Conservation (phyloP, 2,113 vertebrate genomes). For the Pelvicachromis taeniatus region DNA sequence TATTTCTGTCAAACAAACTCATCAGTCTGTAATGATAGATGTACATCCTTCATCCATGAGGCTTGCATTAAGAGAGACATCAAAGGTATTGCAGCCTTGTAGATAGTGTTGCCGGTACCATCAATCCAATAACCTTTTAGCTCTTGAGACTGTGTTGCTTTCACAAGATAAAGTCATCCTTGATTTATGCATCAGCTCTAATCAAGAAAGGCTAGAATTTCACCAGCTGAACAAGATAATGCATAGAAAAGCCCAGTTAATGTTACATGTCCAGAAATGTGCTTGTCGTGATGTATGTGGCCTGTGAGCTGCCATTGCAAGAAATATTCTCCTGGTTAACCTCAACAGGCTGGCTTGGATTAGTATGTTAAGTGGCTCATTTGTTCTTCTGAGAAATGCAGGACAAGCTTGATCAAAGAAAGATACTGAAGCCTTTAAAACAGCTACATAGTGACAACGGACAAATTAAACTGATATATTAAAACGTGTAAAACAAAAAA, state of each 20-base stretch:
- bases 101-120: not conserved
- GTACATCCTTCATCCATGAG: not conserved
- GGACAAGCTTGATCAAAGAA: not conserved
- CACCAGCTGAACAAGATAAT: not conserved
- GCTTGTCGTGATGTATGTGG: slow-evolving; percentile 5
- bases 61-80: not conserved
- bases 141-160: not conserved
- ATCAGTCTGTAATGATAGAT: not conserved
- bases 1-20: not conserved
- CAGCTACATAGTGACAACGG: not conserved
- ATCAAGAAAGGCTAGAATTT: slow-evolving; percentile 15
- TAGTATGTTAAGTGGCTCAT: slow-evolving; percentile 18
- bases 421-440: not conserved
- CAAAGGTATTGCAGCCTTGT: not conserved
- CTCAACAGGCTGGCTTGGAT: slow-evolving; percentile 28
- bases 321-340: not conserved
- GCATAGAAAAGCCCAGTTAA: not conserved
- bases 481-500: accelerated
- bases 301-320: slow-evolving; percentile 3
- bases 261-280: not conserved
- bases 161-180: slow-evolving; percentile 9
- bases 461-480: not conserved
- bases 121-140: not conserved
- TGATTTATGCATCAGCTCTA: slow-evolving; percentile 5
- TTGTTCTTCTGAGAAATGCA: not conserved